Evolutionary conservation across 2,888 invertebrate species (phyloP).

Genomic region (Drosophila aldrichi): DNA sequence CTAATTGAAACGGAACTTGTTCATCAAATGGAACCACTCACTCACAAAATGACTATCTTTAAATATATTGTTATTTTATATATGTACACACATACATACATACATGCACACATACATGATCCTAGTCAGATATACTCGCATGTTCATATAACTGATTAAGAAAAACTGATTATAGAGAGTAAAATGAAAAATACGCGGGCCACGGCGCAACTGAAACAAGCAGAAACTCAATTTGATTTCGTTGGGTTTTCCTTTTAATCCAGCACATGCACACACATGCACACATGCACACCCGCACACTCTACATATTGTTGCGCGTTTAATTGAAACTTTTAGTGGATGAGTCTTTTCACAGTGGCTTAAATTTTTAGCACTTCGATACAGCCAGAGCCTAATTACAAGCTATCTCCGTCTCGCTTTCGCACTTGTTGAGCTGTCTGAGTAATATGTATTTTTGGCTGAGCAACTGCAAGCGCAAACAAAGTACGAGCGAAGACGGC

Average conservation of each 20-base stretch:
- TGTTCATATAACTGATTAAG: neutral
- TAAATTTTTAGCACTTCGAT: constrained; percentile 17
- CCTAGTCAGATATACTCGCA: neutral
- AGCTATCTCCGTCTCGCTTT: neutral
- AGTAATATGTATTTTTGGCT: neutral
- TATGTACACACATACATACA: no score
- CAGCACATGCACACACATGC: neutral
- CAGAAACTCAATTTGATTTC: constrained; percentile 43
- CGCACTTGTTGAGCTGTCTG: neutral
- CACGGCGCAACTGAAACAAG: constrained; percentile 15
- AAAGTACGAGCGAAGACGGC: neutral
- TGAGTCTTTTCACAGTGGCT: constrained; percentile 17
- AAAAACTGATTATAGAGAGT: constrained; percentile 2
- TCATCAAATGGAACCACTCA: neutral
- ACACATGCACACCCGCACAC: neutral
- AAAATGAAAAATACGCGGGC: constrained; percentile 24
- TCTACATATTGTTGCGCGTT: constrained; percentile 16
- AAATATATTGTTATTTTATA: no score
- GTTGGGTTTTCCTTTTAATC: constrained; percentile 8
- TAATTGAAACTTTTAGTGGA: constrained; percentile 33
- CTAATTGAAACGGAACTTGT: no score
- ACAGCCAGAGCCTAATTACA: constrained; percentile 4
- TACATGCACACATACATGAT: neutral
- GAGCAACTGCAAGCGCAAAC: neutral
- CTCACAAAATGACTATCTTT: no score